Conservation (phyloP, 2,113 vertebrate genomes). For the Mionectes macconnelli region DNA sequence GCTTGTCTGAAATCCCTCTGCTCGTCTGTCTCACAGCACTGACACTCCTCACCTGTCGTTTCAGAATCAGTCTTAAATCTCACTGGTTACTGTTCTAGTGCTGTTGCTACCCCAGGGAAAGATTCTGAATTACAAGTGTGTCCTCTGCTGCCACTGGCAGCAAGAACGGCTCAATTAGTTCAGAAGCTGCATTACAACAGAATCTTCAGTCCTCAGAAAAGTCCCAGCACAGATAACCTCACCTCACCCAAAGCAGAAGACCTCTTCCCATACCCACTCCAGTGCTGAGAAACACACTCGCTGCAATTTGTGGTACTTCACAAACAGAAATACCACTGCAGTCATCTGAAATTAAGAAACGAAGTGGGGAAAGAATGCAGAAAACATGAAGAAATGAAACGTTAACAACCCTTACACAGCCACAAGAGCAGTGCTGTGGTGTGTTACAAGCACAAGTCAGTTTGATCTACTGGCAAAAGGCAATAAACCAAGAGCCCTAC, state of each 20-base stretch:
- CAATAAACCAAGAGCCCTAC: not conserved
- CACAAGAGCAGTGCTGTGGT: not conserved
- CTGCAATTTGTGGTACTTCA: constrained; percentile 8
- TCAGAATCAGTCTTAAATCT: not conserved
- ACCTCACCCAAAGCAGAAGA: constrained; percentile 13
- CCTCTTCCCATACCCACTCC: not conserved
- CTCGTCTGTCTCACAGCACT: not conserved
- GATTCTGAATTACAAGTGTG: not conserved
- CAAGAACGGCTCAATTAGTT: constrained; percentile 34
- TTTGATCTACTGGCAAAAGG: not conserved
- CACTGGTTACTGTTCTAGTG: not conserved
- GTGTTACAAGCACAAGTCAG: not conserved
- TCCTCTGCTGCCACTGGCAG: constrained; percentile 15
- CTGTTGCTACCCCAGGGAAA: not conserved
- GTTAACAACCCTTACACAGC: not conserved
- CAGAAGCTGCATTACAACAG: not conserved
- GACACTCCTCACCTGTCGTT: not conserved
- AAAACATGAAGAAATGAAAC: not conserved
- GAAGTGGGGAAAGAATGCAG: not conserved
- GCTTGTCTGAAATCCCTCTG: not conserved
- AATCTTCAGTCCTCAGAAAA: not conserved
- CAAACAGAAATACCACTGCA: not conserved
- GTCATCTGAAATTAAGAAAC: not conserved
- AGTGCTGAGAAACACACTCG: not conserved
- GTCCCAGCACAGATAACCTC: constrained; percentile 20